Percentiles rank a stretch among this genome's conserved stretches.
These are phyloP conservation scores for Sthenelais limicola DNA, from an alignment of 2,888 invertebrate species.

Conservation along the genomic window DNA sequence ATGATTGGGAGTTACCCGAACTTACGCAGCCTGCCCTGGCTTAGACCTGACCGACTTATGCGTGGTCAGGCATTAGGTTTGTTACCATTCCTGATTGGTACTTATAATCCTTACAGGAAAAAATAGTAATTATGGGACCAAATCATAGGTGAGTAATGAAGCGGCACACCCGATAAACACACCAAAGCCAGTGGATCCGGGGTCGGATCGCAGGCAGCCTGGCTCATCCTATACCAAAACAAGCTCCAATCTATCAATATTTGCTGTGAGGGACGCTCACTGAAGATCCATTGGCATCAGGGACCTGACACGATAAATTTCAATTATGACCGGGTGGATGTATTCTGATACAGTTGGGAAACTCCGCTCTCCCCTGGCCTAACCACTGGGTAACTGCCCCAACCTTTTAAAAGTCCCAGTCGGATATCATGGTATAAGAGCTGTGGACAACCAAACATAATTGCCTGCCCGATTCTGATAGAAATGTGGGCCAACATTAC, in stretches of 20 bases:
- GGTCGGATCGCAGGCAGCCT: not conserved
- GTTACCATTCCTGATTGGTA: not conserved
- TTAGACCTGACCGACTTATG: not conserved
- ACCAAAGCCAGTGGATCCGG: not conserved
- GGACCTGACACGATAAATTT: slow-evolving; percentile 24
- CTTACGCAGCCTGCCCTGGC: not conserved
- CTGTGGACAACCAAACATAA: no score
- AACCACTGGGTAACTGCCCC: no score
- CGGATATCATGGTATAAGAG: no score
- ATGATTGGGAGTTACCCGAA: not conserved
- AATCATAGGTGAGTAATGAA: not conserved
- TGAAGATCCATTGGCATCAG: slow-evolving; percentile 3
- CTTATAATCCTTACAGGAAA: not conserved
- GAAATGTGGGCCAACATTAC: no score
- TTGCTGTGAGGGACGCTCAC: no score
- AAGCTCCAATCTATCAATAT: no score
- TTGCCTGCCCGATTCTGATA: no score
- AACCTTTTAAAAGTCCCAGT: no score
- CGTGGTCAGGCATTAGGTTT: not conserved
- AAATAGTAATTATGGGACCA: slow-evolving; percentile 18
- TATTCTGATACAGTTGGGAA: slow-evolving; percentile 32
- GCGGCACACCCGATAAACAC: slow-evolving; percentile 6
- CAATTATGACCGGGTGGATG: slow-evolving; percentile 13
- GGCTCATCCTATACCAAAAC: no score
- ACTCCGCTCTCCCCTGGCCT: not conserved